Base-by-base conservation (phyloP, 2,113 vertebrate species). In the Quiscalus mexicanus region DNA sequence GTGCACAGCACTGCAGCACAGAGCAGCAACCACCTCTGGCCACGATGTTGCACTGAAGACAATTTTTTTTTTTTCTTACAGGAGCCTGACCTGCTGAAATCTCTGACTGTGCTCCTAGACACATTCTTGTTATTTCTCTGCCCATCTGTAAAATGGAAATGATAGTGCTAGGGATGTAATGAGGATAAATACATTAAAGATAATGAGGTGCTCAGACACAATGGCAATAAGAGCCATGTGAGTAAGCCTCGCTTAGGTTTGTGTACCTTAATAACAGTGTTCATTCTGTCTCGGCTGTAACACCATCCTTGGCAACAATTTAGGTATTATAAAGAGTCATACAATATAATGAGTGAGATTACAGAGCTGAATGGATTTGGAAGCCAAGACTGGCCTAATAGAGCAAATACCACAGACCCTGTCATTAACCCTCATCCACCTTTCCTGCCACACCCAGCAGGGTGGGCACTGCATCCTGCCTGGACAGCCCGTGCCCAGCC, bases 331-430 rank as follows among this genome's bases (percentile, higher is more conserved):
- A 96, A 97, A 96, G 87, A 96, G 84, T 87, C 79, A 80, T 65
- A 37, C 75, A 55, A 33, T 95, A 68, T 93, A 95, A 97, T 95
- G 96, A 96, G 88, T 87, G 91, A 93, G 97, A 98, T 98, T 98
- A 98, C 84, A 97, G 94, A 96, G 95, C 82, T 96, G 95, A 97
- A 97, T 95, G 94, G 93, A 93, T 96, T 97, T 96, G 95, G 97
- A 96, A 96, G 97, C 97, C 95, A 97, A 96, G 92, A 94, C 55
- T 89, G 91, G 91, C 91, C 95, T 94, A 94, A 95, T 15, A 84
- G 89, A 78, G 90, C 58, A 27, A 89, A 95, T 96, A 95, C 96
- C 49, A 42, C 85, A 89, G 94, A 91, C 55, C 45, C 90, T 95
- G 78, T 95, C 84, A 96, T 97, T 94, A 97, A 62, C 87, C 59